These are phyloP conservation scores for Leptopilina syphax DNA, from an alignment of 2,888 invertebrate genomes.

Conservation along the genomic window DNA sequence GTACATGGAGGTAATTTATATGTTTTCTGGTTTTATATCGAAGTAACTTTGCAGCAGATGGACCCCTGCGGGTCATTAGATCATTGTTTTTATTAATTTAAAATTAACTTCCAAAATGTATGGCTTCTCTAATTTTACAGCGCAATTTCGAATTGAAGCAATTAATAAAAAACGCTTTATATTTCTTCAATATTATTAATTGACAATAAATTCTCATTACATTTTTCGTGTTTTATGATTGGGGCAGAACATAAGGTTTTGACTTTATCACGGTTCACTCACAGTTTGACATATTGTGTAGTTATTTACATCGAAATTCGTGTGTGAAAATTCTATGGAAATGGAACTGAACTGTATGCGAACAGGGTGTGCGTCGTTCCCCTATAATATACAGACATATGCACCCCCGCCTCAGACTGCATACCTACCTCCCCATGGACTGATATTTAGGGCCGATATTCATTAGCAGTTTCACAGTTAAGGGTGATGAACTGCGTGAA, in stretches of 20 bases:
- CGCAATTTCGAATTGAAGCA: not conserved
- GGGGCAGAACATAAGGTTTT: not conserved
- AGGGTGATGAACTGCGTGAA: constrained; percentile 65
- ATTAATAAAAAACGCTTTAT: too few species aligned
- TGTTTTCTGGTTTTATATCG: constrained; percentile 50
- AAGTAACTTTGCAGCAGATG: constrained; percentile 55
- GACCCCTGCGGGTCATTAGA: constrained; percentile 61
- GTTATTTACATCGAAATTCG: constrained; percentile 50
- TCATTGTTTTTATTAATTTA: constrained; percentile 27
- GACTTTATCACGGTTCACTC: not conserved
- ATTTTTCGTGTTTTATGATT: too few species aligned
- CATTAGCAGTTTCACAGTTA: constrained; percentile 73
- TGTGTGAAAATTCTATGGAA: constrained; percentile 51
- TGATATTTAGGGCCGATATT: constrained; percentile 77
- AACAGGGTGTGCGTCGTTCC: constrained; percentile 63
- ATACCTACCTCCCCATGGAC: constrained; percentile 69
- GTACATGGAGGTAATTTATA: constrained; percentile 49
- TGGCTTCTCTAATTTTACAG: not conserved
- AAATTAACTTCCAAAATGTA: not conserved
- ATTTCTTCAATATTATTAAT: too few species aligned
- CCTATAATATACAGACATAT: constrained; percentile 73
- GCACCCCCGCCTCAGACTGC: constrained; percentile 58
- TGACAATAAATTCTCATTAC: too few species aligned
- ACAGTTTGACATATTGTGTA: constrained; percentile 47
- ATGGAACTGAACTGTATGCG: constrained; percentile 50